Base-by-base conservation (phyloP, 2,113 vertebrate genomes). In the Orcinus orca region DNA sequence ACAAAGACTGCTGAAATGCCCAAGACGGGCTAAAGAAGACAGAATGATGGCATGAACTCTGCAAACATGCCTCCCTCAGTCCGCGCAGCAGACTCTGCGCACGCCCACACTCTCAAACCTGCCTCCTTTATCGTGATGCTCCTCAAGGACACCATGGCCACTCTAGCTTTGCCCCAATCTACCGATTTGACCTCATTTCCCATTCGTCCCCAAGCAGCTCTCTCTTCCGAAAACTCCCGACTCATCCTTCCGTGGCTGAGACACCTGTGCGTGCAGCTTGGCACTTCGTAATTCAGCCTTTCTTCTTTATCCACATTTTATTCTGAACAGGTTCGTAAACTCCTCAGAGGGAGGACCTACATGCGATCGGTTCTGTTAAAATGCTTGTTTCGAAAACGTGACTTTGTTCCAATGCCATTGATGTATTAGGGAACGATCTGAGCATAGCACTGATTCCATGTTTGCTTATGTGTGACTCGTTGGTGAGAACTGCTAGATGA, bases 71-170 rank as follows among this genome's bases (percentile, higher is more conserved):
- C 0, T 2, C 13, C 23, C 31, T 29, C 36, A 1, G 47, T 21
- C 31, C 5, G 0, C 2, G 18, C 11, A 23, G 3, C 13, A n/a
- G 25, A 41, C 20, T 2, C 21, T 15, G 17, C 2, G 14, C 33
- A 6, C 2, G 23, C 26, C 38, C 50, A 84, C 11, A 41, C 47
- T 21, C 14, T 15, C 6, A 18, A 81, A 29, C 58, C 11, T 15
- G 0, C 10, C 74, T 23, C 74, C n/a, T 7, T 0, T 2, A 8
- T 0, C 1, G 12, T 15, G 47, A 4, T 0, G 0, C 10, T 13
- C 20, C 12, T n/a, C 53, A 29, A 0, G n/a, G 53, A 17, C 10
- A 3, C 4, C 3, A 4, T 1, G 13, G 31, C 7, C 53, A 36
- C 1, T 2, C 83, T 15, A n/a, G 31, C 25, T 21, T 53, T 6